Evolutionary conservation across 2,888 invertebrate genomes (phyloP), one percentile per base, ranked within the genome.

Genomic region (Perithous albicinctus): DNA sequence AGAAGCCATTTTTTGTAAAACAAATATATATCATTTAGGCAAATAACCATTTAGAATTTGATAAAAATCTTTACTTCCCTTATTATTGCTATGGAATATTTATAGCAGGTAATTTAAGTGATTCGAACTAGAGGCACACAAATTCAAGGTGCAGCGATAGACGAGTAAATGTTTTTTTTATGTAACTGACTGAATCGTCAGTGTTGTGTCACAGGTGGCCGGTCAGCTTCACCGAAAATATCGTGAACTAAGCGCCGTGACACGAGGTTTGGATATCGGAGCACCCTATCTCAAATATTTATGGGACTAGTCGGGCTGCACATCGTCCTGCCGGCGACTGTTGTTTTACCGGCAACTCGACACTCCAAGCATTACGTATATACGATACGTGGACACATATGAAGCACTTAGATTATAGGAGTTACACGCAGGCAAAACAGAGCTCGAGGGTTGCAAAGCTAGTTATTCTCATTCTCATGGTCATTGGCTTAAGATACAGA

Each of bases 221-320:
- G 15, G 8, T 29, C 1, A 54, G 54, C n/a, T 43, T 54, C 8
- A 29, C 5, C 26, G n/a, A 32, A 32, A 56, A 32, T n/a, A 56
- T 23, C 0, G 51, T 8, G 20, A 32, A 56, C 29, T 15, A 56
- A 23, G 3, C 2, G 29, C 15, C 26, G 38, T 29, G 32, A 38
- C 20, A 46, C 26, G 26, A 32, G 38, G 26, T 59, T 48, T 20
- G 73, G 32, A 66, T 67, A 80, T 69, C 69, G 69, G 29, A 29
- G 69, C 59, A 51, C 70, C 74, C 73, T 83, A 86, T 87, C 87
- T 85, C 54, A 66, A 86, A 89, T 88, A 88, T 89, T 89, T 89
- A 88, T 86, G 86, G 84, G 67, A 8, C 51, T 67, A 38, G 63
- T 43, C 41, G n/a, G n/a, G n/a, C n/a, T n/a, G n/a, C n/a, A n/a